Evolutionary conservation across 2,113 vertebrate species (phyloP).

Genomic region (Zootoca vivipara): DNA sequence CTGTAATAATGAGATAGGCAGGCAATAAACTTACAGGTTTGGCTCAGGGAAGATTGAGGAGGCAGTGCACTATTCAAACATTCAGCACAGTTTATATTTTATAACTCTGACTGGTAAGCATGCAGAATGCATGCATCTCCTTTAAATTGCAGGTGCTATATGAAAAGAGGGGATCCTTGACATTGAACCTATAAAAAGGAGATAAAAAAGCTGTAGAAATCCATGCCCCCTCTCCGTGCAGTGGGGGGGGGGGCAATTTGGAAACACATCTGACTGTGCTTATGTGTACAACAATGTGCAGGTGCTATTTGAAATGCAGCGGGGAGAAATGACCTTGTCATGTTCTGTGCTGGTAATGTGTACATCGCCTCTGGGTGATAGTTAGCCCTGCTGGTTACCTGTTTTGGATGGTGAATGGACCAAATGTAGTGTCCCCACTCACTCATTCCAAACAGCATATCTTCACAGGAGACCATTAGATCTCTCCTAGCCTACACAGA

Average conservation of each 20-base stretch:
- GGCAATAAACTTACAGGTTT: neutral
- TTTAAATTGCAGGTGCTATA: slow-evolving; percentile 23
- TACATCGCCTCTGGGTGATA: too few relatives aligned
- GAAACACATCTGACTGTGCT: too few relatives aligned
- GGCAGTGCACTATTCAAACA: neutral
- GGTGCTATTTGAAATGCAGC: too few relatives aligned
- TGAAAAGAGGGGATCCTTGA: neutral
- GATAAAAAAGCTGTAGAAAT: neutral
- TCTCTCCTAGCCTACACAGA: neutral
- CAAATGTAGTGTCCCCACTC: neutral
- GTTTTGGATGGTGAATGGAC: too few relatives aligned
- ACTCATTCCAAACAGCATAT: neutral
- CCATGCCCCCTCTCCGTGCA: too few relatives aligned
- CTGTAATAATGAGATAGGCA: slow-evolving; percentile 8
- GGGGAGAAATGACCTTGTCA: too few relatives aligned
- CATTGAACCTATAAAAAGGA: neutral
- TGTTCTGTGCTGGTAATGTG: too few relatives aligned
- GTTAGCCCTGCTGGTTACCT: too few relatives aligned
- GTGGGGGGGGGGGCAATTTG: too few relatives aligned
- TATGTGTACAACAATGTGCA: too few relatives aligned
- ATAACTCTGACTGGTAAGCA: neutral
- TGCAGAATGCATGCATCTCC: neutral
- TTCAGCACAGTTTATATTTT: neutral
- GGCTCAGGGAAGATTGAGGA: neutral
- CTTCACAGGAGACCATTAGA: neutral